A percentile compares a stretch with the other conserved stretches of the same genome.
phyloP scores from a whole-genome alignment of 2,797 vertebrate genomes.

The Sorex maritimensis region DNA sequence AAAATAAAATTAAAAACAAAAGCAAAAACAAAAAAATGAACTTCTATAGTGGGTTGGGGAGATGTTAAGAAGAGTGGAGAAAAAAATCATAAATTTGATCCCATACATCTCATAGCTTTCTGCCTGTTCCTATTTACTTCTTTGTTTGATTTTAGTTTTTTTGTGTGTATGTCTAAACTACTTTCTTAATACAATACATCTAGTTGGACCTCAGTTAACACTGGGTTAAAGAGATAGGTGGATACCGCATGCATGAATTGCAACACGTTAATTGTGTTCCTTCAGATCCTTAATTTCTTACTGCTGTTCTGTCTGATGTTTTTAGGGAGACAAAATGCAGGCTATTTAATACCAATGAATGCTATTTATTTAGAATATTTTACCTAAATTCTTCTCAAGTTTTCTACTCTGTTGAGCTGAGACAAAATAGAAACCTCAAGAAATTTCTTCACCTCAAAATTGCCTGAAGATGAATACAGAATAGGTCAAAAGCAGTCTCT shows the following conservation, averaged over 20 bases:
- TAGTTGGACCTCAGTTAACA: not conserved
- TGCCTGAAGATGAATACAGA: not conserved
- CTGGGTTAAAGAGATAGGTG: not conserved
- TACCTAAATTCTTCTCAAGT: not conserved
- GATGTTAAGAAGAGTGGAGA: too few relatives aligned
- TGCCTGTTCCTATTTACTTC: not conserved
- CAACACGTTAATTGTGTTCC: not conserved
- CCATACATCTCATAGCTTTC: too few relatives aligned
- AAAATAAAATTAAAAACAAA: too few relatives aligned
- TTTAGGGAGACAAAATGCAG: not conserved
- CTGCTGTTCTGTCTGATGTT: not conserved
- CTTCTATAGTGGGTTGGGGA: not conserved
- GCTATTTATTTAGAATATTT: conserved; percentile 21
- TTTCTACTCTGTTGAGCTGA: conserved; percentile 20
- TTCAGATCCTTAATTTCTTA: not conserved
- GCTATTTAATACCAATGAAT: not conserved
- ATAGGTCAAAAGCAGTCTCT: not conserved
- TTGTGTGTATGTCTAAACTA: conserved; percentile 13
- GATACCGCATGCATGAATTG: not conserved
- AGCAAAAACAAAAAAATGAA: not conserved
- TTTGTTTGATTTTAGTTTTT: conserved; percentile 58
- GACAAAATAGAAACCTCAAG: conserved; percentile 35
- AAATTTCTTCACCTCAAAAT: conserved; percentile 25
- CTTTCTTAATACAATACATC: conserved; percentile 22
- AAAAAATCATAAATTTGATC: too few relatives aligned